Base-by-base conservation (phyloP, 1,140 invertebrate genomes). In the Anagrus nilaparvatae region DNA sequence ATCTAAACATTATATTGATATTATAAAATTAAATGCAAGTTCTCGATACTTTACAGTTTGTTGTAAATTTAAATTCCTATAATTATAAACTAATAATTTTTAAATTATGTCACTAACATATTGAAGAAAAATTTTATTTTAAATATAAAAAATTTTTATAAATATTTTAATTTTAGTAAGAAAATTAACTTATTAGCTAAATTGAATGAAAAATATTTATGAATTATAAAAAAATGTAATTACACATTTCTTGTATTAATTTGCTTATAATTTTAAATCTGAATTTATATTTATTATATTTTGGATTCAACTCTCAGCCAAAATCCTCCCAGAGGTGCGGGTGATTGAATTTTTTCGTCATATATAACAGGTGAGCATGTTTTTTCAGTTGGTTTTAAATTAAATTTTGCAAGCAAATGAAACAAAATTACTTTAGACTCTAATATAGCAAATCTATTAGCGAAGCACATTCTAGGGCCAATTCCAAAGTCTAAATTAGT, bases 401-500 rank as follows among this genome's bases (percentile, higher is more conserved):
- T 37, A 36, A 59, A 66, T 6, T 55, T 53, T 0, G 34, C 17
- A 0, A 66, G 20, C 10, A 66, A 34, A 39, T 57, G 39, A 25
- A 52, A 52, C 13, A 64, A 42, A 2, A 54, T 31, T 0, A 63
- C 52, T 46, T 71, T 71, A 2, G 58, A 51, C 49, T 71, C 67
- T 54, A 71, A 58, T 3, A 71, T 33, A 0, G 67, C 70, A 51
- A 71, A 63, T 7, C 67, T 29, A 31, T 46, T 48, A 1, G 52
- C 56, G 13, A 50, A 56, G 42, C 71, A 73, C 28, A 61, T 66
- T 43, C 71, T 56, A 2, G 73, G 74, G 5, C 75, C 75, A 3
- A 54, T 40, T n/a, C 75, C 74, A 50, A 77, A 78, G 4, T 74
- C 70, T 33, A 73, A 36, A 48, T 61, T 78, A 1, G 63, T 49